These are phyloP conservation scores for Mustela nigripes DNA, from an alignment of 2,113 vertebrate genomes.

Conservation along the genomic window DNA sequence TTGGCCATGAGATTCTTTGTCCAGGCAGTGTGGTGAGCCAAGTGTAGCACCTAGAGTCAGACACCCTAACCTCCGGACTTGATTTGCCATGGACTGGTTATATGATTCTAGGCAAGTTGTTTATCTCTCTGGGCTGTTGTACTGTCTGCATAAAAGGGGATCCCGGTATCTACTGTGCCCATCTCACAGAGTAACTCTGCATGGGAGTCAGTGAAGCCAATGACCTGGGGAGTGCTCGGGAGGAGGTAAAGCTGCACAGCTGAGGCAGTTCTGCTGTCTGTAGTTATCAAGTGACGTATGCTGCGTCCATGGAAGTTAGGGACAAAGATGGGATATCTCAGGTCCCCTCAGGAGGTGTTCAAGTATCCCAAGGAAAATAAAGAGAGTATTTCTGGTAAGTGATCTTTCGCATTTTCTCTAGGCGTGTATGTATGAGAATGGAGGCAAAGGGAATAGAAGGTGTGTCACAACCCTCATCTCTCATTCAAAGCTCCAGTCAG, in stretches of 20 bases:
- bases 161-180: not conserved
- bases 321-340: not conserved
- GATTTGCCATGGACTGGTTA: not conserved
- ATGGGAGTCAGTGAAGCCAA: not conserved
- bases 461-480: not conserved
- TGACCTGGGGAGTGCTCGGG: not conserved
- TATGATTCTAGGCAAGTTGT: not conserved
- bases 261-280: not conserved
- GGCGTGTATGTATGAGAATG: not conserved
- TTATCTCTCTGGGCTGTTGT: not conserved
- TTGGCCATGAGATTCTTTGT: not conserved
- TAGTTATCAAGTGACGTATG: not conserved
- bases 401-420: not conserved
- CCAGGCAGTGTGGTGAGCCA: not conserved
- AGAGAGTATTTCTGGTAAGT: not conserved
- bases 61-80: not conserved
- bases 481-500: not conserved
- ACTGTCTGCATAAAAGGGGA: not conserved
- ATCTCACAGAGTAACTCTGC: not conserved
- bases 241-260: not conserved
- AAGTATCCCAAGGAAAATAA: not conserved
- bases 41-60: not conserved
- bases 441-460: not conserved
- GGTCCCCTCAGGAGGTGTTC: not conserved
- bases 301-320: not conserved